A percentile compares a stretch with the other conserved stretches of the same genome.
phyloP scores from a whole-genome alignment of 2,113 vertebrate genomes.

The Microtus richardsoni region DNA sequence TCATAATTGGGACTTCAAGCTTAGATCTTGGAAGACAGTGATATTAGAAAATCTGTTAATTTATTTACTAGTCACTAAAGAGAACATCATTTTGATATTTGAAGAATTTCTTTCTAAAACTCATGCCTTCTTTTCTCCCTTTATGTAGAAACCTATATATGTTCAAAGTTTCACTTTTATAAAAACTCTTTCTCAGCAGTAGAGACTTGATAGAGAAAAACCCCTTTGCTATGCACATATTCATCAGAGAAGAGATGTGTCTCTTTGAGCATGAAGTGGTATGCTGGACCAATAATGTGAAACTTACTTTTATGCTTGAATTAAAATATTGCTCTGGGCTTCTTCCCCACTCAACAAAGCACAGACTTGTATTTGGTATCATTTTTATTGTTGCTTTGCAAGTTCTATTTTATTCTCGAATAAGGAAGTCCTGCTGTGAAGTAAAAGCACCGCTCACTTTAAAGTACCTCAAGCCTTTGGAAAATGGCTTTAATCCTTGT shows the following conservation, averaged over 20 bases:
- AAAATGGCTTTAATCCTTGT: slow-evolving; percentile 73
- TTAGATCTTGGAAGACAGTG: not conserved
- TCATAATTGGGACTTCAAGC: not conserved
- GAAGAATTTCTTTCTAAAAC: slow-evolving; percentile 24
- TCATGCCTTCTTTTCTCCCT: not conserved
- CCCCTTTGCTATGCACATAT: slow-evolving; percentile 76
- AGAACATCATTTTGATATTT: slow-evolving; percentile 10
- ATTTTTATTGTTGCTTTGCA: slow-evolving; percentile 78
- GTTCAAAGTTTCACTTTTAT: slow-evolving; percentile 57
- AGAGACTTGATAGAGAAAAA: slow-evolving; percentile 27
- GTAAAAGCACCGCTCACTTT: slow-evolving; percentile 76
- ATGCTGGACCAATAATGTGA: slow-evolving; percentile 72
- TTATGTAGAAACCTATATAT: slow-evolving; percentile 1
- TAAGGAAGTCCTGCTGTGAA: slow-evolving; percentile 79
- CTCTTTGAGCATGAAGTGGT: slow-evolving; percentile 79
- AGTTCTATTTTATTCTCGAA: slow-evolving; percentile 80
- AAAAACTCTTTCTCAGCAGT: slow-evolving; percentile 23
- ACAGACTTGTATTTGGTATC: slow-evolving; percentile 79
- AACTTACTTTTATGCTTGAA: slow-evolving; percentile 79
- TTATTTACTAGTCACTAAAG: slow-evolving; percentile 31
- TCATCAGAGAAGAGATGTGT: slow-evolving; percentile 74
- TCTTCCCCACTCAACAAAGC: slow-evolving; percentile 70
- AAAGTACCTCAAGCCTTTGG: slow-evolving; percentile 72
- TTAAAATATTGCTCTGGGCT: slow-evolving; percentile 80
- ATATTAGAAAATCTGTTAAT: not conserved